Conservation (phyloP, 2,113 vertebrate genomes). For the Nettapus auritus region DNA sequence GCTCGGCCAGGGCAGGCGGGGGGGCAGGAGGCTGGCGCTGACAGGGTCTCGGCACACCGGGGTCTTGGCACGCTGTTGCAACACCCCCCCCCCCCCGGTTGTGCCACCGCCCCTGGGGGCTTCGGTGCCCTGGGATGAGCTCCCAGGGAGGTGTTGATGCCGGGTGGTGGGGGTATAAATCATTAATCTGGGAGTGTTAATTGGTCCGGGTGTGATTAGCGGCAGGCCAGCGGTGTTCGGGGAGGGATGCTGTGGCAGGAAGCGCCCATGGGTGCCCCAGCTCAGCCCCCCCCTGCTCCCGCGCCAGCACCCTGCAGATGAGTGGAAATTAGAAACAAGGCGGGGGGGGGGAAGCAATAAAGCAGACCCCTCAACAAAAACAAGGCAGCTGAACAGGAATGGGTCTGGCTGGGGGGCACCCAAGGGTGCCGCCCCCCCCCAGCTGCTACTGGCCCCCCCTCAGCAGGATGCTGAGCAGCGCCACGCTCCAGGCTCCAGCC, state of each 20-base stretch:
- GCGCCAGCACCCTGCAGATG: neutral
- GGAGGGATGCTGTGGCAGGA: neutral
- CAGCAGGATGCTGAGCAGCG: neutral
- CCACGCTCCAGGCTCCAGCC: constrained; percentile 54
- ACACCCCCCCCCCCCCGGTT: neutral
- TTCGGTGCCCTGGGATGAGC: neutral
- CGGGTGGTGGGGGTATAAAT: neutral
- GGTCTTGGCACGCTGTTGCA: neutral
- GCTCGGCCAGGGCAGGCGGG: neutral
- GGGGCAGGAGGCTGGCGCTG: neutral
- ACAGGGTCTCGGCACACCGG: neutral
- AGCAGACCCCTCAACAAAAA: neutral
- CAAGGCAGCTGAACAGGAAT: neutral
- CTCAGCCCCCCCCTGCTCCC: neutral
- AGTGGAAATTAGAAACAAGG: neutral
- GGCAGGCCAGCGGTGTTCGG: neutral
- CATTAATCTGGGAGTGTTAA: constrained; percentile 1
- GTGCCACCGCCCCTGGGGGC: neutral
- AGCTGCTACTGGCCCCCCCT: neutral
- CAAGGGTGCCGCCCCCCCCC: neutral
- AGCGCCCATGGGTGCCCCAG: neutral
- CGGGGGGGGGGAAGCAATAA: neutral
- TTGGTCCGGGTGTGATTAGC: neutral
- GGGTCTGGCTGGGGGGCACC: constrained; percentile 2
- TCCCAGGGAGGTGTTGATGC: neutral